Evolutionary conservation across 2,888 invertebrate genomes (phyloP), one percentile per base, ranked within the genome.

Genomic region (Rhingia campestris): DNA sequence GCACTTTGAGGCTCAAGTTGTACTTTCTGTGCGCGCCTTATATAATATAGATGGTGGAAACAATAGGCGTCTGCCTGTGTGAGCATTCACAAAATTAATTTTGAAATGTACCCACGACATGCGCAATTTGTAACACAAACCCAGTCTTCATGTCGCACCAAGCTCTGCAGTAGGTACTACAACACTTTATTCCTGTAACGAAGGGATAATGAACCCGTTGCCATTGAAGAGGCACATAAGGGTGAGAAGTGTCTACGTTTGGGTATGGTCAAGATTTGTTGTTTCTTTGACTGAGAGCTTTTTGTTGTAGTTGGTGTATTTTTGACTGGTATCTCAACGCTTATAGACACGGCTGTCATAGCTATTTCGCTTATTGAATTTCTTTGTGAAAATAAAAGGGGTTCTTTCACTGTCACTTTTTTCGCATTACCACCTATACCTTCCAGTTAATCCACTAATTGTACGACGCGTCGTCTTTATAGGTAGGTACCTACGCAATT

Each of bases 111-210:
- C 84, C 80, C 87, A 88, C 90, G 91, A 90, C 91, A 91, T 90
- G 90, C 90, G 90, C 90, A 91, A 90, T 90, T 90, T 90, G 90
- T 91, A 91, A 90, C 90, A 90, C 90, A 91, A 89, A 90, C 91
- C 91, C 91, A 90, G 90, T 90, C 91, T 90, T 89, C 90, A 87
- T 80, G 82, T 82, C 73, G 81, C 77, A 81, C 73, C 86, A 70
- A 77, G 70, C 82, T 74, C 69, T 86, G 82, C 84, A 79, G 67
- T 76, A 67, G 77, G 77, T 79, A 66, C 72, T 73, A 86, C 72
- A 77, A 86, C 69, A 75, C 82, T 77, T 73, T 39, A 79, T 70
- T 81, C 70, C 80, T 84, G 85, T 85, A 85, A 81, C 81, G 81
- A 86, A 86, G 85, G 85, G 84, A 86, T 81, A 85, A 85, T 85